These are phyloP conservation scores for Coranthus polyacanthus DNA, from an alignment of 2,797 vertebrate genomes.

Conservation along the genomic window DNA sequence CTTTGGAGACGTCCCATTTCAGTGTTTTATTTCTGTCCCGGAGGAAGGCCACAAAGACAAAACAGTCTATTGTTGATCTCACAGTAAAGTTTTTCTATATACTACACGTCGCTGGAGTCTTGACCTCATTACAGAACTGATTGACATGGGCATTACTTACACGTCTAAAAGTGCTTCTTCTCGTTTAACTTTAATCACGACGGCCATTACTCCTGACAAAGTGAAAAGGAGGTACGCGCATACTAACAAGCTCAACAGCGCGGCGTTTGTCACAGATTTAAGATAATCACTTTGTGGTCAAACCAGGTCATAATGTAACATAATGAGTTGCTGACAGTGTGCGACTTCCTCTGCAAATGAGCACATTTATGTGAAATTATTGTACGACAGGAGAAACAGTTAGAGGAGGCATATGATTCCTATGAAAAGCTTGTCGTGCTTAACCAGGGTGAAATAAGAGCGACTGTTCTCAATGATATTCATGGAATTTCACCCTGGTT, in stretches of 20 bases:
- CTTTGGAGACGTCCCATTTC: no score
- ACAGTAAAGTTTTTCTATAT: no score
- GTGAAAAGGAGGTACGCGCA: not conserved
- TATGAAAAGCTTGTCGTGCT: slow-evolving; percentile 31
- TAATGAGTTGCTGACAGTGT: slow-evolving; percentile 10
- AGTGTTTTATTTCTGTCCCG: no score
- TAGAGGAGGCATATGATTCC: slow-evolving; percentile 42
- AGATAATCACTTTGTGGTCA: slow-evolving; percentile 2
- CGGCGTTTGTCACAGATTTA: not conserved
- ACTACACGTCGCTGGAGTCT: no score
- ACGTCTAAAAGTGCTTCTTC: no score
- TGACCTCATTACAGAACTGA: no score
- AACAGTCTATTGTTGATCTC: no score
- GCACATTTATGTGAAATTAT: slow-evolving; percentile 47
- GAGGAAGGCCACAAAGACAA: no score
- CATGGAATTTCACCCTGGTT: slow-evolving; percentile 57
- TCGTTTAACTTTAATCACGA: not conserved
- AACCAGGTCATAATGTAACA: slow-evolving; percentile 6
- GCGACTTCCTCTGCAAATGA: slow-evolving; percentile 48
- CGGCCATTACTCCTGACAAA: not conserved
- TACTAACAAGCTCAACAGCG: not conserved
- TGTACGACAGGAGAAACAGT: slow-evolving; percentile 14
- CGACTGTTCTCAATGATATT: slow-evolving; percentile 58
- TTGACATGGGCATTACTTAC: no score
- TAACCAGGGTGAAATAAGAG: slow-evolving; percentile 30